Percentiles rank a stretch among this genome's conserved stretches.
phyloP scores from a whole-genome alignment of 2,797 vertebrate genomes.

The Apogon hyalosoma region DNA sequence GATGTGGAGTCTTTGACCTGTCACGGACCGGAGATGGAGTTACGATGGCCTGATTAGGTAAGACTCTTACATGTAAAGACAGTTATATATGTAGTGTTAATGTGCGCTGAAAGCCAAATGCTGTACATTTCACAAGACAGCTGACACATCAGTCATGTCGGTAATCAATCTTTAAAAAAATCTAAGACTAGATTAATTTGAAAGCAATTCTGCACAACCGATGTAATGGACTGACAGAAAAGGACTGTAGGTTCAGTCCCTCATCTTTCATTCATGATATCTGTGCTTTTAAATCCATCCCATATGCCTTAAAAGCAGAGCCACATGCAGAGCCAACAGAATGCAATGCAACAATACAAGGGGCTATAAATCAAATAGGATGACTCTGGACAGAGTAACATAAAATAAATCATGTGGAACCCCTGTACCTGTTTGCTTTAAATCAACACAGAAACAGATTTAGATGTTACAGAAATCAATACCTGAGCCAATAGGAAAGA shows the following conservation, averaged over 20 bases:
- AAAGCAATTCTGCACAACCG: conserved; percentile 2
- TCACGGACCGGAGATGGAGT: conserved; percentile 26
- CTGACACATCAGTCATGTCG: neutral
- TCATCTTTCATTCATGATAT: conserved; percentile 63
- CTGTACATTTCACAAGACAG: conserved; percentile 2
- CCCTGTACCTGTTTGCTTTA: neutral
- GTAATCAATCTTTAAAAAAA: neutral
- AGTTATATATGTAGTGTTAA: conserved; percentile 1
- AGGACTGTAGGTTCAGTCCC: conserved; percentile 17
- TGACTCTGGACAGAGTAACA: neutral
- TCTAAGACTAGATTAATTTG: conserved; percentile 22
- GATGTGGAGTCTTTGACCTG: conserved; percentile 29
- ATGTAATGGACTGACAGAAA: conserved; percentile 38
- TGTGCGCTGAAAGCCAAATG: conserved; percentile 21
- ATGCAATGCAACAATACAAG: neutral
- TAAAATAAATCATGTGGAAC: neutral
- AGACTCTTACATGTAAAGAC: conserved; percentile 40
- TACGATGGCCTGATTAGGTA: conserved; percentile 46
- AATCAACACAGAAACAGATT: conserved; percentile 1
- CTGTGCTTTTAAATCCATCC: conserved; percentile 39
- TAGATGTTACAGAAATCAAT: conserved; percentile 42
- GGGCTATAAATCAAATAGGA: conserved; percentile 9
- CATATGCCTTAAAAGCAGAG: conserved; percentile 36
- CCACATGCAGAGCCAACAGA: neutral
- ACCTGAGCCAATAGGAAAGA: conserved; percentile 8